Evolutionary conservation across 2,888 invertebrate species (phyloP).

Genomic region (Panorpa germanica): DNA sequence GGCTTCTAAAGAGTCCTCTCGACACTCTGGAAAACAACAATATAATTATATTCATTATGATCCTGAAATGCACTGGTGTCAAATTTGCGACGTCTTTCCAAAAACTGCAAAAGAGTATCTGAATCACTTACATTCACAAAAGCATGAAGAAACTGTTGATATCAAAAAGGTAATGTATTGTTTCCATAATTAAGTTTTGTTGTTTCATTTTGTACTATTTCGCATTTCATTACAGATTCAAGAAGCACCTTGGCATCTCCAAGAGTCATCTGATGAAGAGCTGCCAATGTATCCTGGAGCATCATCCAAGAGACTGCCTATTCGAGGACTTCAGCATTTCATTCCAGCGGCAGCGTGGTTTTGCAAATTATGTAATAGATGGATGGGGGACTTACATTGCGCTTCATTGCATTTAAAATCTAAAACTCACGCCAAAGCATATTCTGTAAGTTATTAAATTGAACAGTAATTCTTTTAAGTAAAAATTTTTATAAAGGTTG

Average conservation of each 20-base stretch:
- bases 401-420: slow-evolving; percentile 75
- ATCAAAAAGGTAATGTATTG: too few species aligned
- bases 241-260: slow-evolving; percentile 59
- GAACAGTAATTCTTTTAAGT: slow-evolving; percentile 4
- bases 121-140: slow-evolving; percentile 61
- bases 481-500: slow-evolving; percentile 7
- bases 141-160: slow-evolving; percentile 35
- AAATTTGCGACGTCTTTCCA: slow-evolving; percentile 71
- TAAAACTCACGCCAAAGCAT: slow-evolving; percentile 57
- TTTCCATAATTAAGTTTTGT: slow-evolving; percentile 6
- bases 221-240: too few species aligned
- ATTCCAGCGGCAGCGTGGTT: slow-evolving; percentile 78
- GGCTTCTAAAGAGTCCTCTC: slow-evolving; percentile 15
- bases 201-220: slow-evolving; percentile 6
- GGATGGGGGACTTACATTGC: slow-evolving; percentile 79
- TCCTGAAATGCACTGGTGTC: slow-evolving; percentile 82
- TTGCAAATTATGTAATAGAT: slow-evolving; percentile 70
- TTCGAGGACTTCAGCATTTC: slow-evolving; percentile 75
- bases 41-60: slow-evolving; percentile 74
- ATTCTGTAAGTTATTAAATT: slow-evolving; percentile 40
- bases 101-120: slow-evolving; percentile 72
- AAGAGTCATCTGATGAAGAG: slow-evolving; percentile 36
- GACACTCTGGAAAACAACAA: slow-evolving; percentile 24
- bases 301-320: slow-evolving; percentile 60
- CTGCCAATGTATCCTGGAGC: slow-evolving; percentile 49